A percentile compares a stretch with the other conserved stretches of the same genome.
These are phyloP conservation scores for Eremobia ochroleuca DNA, from an alignment of 2,888 invertebrate species.

Conservation along the genomic window DNA sequence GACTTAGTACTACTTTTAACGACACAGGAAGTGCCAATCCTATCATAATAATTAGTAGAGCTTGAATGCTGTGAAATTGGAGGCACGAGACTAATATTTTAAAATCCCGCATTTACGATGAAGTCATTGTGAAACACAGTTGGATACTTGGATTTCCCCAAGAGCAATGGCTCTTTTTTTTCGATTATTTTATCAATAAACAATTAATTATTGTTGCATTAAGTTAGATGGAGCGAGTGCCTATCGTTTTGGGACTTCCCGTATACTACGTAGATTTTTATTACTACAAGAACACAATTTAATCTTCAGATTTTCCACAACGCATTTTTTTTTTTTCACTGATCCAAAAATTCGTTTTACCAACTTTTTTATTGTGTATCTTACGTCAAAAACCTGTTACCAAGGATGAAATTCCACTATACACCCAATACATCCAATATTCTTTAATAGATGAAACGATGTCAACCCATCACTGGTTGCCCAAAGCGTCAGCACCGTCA, in stretches of 20 bases:
- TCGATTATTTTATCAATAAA: constrained; percentile 16
- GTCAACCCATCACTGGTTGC: constrained; percentile 62
- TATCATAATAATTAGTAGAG: neutral
- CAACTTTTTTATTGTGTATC: neutral
- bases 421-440: constrained; percentile 11
- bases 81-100: neutral
- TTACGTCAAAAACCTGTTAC: constrained; percentile 20
- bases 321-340: neutral
- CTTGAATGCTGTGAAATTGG: neutral
- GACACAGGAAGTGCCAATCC: neutral
- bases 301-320: constrained; percentile 2
- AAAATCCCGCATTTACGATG: constrained; percentile 1
- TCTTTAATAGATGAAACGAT: constrained; percentile 50
- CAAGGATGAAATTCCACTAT: constrained; percentile 10
- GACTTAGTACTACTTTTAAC: neutral
- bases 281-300: constrained; percentile 3
- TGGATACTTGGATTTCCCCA: constrained; percentile 14
- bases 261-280: neutral
- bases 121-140: neutral
- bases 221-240: neutral
- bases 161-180: neutral
- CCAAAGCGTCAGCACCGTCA: constrained; percentile 63
- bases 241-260: neutral
- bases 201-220: neutral
- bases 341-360: neutral